Evolutionary conservation across 2,888 invertebrate species (phyloP).

Genomic region (Drosophila stalkeri): DNA sequence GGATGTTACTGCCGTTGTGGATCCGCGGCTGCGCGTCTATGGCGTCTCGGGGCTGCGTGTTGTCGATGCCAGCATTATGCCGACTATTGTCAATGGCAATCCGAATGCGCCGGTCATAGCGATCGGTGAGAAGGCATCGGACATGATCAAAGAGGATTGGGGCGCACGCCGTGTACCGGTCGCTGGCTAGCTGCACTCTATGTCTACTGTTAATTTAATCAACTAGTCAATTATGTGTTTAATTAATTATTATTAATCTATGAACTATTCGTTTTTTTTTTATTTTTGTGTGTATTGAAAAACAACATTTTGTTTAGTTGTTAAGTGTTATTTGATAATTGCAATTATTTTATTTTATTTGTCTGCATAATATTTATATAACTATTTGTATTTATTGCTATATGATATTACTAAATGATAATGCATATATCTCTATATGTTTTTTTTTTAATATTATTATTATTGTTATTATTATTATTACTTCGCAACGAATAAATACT

Average conservation of each 20-base stretch:
- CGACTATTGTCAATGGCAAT: slow-evolving; percentile 94
- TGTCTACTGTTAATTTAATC: slow-evolving; percentile 52
- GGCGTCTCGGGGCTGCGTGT: slow-evolving; percentile 92
- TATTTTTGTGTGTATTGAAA: slow-evolving; percentile 19
- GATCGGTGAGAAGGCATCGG: slow-evolving; percentile 95
- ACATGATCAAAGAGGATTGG: slow-evolving; percentile 96
- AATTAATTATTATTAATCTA: slow-evolving; percentile 36
- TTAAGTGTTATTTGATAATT: slow-evolving; percentile 17
- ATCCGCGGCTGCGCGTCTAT: slow-evolving; percentile 91
- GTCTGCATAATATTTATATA: slow-evolving; percentile 47
- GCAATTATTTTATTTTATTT: slow-evolving; percentile 19
- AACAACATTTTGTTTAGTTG: slow-evolving; percentile 19
- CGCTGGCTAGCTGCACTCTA: slow-evolving; percentile 26
- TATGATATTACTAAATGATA: slow-evolving; percentile 56
- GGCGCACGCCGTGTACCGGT: slow-evolving; percentile 80
- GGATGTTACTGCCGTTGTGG: slow-evolving; percentile 92
- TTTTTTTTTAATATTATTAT: slow-evolving; percentile 19
- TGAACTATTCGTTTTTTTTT: slow-evolving; percentile 10
- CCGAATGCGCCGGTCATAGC: slow-evolving; percentile 95
- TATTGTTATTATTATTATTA: slow-evolving; percentile 3
- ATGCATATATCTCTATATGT: slow-evolving; percentile 33
- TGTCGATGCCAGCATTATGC: slow-evolving; percentile 95
- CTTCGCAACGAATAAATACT: slow-evolving; percentile 31
- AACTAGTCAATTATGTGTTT: slow-evolving; percentile 72
- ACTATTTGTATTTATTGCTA: slow-evolving; percentile 53